Conservation (phyloP, 2,888 invertebrate species). For the Drosophila kanekoi region DNA sequence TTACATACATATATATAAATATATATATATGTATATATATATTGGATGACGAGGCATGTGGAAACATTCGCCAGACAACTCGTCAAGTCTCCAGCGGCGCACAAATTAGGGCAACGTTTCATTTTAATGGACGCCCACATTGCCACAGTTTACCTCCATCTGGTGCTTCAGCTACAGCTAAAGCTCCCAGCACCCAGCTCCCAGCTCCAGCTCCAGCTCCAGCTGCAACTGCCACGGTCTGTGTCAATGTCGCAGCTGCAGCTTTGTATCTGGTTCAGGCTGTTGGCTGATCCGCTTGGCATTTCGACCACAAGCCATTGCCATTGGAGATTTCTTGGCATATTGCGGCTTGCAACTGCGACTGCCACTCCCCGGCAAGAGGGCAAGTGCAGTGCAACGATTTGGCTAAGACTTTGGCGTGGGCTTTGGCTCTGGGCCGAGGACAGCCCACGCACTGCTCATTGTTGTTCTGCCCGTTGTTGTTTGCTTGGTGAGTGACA, state of each 20-base stretch:
- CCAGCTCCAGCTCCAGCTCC: constrained; percentile 7
- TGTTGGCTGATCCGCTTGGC: constrained; percentile 43
- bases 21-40: constrained; percentile 17
- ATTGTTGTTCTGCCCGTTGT: constrained; percentile 26
- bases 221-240: constrained; percentile 44
- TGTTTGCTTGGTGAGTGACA: constrained; percentile 62
- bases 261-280: constrained; percentile 34
- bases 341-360: constrained; percentile 42
- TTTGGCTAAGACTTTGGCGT: constrained; percentile 68
- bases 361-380: constrained; percentile 42
- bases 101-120: constrained; percentile 68
- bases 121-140: constrained; percentile 69
- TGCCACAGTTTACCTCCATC: constrained; percentile 21
- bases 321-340: constrained; percentile 30
- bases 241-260: constrained; percentile 65
- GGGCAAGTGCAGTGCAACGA: constrained; percentile 65
- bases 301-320: constrained; percentile 56
- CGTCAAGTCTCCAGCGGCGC: constrained; percentile 50
- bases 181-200: constrained; percentile 12
- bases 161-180: constrained; percentile 18
- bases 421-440: constrained; percentile 32
- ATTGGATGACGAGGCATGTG: constrained; percentile 34
- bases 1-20: constrained; percentile 2
- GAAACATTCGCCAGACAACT: constrained; percentile 40
- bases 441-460: constrained; percentile 45